Base-by-base conservation (phyloP, 2,113 vertebrate species). In the Anoplopoma fimbria region DNA sequence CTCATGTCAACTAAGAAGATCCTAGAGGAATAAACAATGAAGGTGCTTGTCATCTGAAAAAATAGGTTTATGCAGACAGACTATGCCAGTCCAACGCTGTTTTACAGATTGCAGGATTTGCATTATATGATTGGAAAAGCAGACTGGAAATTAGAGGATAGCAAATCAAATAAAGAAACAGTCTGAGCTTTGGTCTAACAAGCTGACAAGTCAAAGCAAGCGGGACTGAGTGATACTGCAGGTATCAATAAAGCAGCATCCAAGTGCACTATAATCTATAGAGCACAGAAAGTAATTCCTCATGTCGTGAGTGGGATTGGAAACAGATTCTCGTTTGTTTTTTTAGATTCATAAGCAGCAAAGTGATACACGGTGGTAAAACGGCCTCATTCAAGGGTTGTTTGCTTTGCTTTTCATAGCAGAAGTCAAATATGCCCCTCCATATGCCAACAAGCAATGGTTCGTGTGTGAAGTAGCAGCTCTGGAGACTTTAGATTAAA, bases 11-110 rank as follows among this genome's bases (percentile, higher is more conserved):
- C 81, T 75, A 53, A 87, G 81, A 78, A 78, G 79, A 90, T 75
- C 82, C 45, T 85, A 79, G 55, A 82, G 79, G 69, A 86, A 92
- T 83, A 92, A 91, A 88, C 79, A 90, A 93, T 84, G 83, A 86
- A 61, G 69, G 34, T 74, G 83, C 77, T 90, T 91, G 83, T 91
- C 76, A 79, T 70, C 62, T 70, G 61, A 78, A 53, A 81, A 82
- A 81, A 70, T 55, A 76, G 31, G n/a, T 57, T 76, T 79, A 89
- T 2, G 45, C 61, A 75, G 69, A 73, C 40, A 77, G 65, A 77
- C 36, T 86, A 82, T 42, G 25, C 47, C 65, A 74, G 40, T 51
- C 49, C 27, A 70, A n/a, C 10, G 61, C 73, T 80, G 71, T 55
- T 91, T 71, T 86, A 49, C 85, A 81, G 69, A 74, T 51, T 75